Evolutionary conservation across 2,888 invertebrate species (phyloP).

Genomic region (Cataglyphis livida): DNA sequence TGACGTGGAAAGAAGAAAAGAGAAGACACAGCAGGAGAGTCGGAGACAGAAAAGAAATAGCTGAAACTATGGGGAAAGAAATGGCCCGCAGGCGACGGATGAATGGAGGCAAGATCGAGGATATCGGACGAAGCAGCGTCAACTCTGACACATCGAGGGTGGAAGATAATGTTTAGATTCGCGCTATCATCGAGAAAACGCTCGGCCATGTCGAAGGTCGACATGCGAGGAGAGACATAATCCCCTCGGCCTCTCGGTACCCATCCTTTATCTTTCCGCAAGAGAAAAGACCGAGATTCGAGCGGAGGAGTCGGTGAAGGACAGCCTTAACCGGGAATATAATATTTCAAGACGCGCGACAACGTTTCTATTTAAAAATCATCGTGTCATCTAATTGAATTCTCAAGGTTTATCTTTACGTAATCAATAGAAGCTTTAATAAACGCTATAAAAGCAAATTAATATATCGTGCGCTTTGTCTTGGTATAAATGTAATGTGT

Average conservation of each 20-base stretch:
- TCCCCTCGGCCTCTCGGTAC: conserved; percentile 20
- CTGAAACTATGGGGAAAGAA: not conserved
- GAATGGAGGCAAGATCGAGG: conserved; percentile 11
- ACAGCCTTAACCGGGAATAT: not conserved
- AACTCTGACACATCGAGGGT: conserved; percentile 8
- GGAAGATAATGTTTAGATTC: conserved; percentile 40
- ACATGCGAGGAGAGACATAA: conserved; percentile 11
- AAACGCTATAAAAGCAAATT: not conserved
- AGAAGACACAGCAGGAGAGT: not conserved
- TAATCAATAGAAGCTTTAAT: not conserved
- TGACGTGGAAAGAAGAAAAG: conserved; percentile 7
- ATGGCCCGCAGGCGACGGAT: not conserved
- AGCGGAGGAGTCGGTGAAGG: not conserved
- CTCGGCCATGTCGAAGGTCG: conserved; percentile 49
- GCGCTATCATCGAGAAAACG: conserved; percentile 32
- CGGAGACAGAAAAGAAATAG: conserved; percentile 11
- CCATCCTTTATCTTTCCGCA: conserved; percentile 20
- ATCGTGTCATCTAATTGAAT: not conserved
- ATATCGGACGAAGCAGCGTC: conserved; percentile 10
- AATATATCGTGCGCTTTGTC: not conserved
- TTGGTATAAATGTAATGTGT: not conserved
- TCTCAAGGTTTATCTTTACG: not conserved
- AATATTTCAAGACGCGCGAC: conserved; percentile 1
- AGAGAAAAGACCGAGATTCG: conserved; percentile 2
- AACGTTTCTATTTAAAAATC: conserved; percentile 1